phyloP scores from a whole-genome alignment of 2,113 vertebrate species.

The Toxostoma redivivum region DNA sequence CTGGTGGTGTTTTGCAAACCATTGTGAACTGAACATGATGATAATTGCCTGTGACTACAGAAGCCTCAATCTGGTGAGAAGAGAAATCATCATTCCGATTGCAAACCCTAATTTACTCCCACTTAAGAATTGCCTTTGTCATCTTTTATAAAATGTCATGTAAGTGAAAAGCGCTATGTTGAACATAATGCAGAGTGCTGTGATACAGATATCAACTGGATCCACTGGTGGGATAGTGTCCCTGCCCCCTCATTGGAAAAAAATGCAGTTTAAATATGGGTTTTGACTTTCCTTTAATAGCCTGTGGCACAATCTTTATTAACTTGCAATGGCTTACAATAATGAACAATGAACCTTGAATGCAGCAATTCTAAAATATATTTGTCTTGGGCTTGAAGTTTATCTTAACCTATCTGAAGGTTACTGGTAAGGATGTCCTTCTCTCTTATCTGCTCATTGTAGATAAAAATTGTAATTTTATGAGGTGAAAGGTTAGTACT shows the following conservation, averaged over 20 bases:
- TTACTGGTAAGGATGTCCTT: background rate
- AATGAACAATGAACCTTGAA: background rate
- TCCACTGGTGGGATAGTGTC: background rate
- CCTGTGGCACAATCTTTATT: background rate
- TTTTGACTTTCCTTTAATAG: background rate
- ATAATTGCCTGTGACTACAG: background rate
- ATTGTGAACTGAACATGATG: background rate
- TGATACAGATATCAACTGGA: background rate
- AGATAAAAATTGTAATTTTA: slow-evolving; percentile 12
- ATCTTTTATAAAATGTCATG: background rate
- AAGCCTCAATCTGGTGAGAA: background rate
- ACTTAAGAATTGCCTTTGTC: background rate
- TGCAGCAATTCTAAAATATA: background rate
- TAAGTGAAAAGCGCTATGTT: background rate
- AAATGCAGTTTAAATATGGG: background rate
- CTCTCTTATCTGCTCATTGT: background rate
- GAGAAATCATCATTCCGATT: background rate
- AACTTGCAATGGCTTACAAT: background rate
- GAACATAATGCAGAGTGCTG: background rate
- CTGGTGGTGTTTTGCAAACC: background rate
- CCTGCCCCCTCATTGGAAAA: background rate
- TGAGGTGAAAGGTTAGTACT: background rate
- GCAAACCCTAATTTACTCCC: background rate
- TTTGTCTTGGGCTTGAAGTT: background rate
- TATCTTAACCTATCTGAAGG: background rate